Evolutionary conservation across 2,888 invertebrate species (phyloP).

Genomic region (Euphydryas editha): DNA sequence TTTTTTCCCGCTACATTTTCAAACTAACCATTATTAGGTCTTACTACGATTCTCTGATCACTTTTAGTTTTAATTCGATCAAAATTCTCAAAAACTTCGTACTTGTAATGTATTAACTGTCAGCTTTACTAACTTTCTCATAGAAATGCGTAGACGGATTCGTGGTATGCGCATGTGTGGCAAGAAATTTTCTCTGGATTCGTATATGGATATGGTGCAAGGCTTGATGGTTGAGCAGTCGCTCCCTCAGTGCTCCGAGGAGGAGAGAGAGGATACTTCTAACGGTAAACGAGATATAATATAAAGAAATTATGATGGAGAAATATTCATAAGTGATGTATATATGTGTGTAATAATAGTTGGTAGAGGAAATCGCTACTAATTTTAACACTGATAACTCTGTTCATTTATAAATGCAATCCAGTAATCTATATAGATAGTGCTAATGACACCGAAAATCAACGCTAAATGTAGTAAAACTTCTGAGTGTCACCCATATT

Average conservation of each 20-base stretch:
- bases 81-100: neutral
- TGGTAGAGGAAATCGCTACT: no score
- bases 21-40: neutral
- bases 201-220: conserved; percentile 94
- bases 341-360: no score
- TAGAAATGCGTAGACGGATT: conserved; percentile 92
- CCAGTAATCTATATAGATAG: no score
- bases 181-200: conserved; percentile 95
- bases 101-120: neutral
- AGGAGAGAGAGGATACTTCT: conserved; percentile 76
- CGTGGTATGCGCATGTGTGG: conserved; percentile 95
- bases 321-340: neutral
- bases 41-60: neutral
- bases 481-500: no score
- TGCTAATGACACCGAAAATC: no score
- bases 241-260: conserved; percentile 82
- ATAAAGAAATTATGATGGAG: neutral
- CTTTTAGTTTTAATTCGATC: neutral
- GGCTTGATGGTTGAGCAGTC: conserved; percentile 84
- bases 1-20: neutral
- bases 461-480: no score
- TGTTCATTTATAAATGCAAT: no score
- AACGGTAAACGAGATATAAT: conserved; percentile 58
- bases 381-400: no score
- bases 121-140: conserved; percentile 28